phyloP scores from a whole-genome alignment of 2,888 invertebrate species.

The Acrocyrtus sp. region DNA sequence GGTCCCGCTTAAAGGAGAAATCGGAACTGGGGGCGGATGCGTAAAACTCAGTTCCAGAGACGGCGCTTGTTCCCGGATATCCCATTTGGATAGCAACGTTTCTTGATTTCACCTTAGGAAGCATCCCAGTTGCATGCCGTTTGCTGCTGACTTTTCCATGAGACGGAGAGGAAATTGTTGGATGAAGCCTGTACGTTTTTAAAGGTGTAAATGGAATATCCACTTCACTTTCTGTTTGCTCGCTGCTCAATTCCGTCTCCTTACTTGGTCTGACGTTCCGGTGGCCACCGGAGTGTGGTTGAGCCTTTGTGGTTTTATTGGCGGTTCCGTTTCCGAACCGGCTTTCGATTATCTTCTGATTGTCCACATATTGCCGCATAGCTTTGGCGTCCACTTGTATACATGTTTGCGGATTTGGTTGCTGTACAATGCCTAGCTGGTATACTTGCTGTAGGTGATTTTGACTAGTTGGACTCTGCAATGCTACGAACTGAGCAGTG shows the following conservation, averaged over 20 bases:
- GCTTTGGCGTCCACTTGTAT: conserved; percentile 41
- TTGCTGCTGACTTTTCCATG: too few species aligned
- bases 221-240: conserved; percentile 38
- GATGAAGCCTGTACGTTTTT: conserved; percentile 35
- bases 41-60: conserved; percentile 1
- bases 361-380: conserved; percentile 42
- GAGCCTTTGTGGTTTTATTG: too few species aligned
- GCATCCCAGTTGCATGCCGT: conserved; percentile 9
- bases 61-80: conserved; percentile 35
- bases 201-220: conserved; percentile 53
- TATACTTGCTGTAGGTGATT: conserved; percentile 40
- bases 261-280: too few species aligned
- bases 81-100: conserved; percentile 57
- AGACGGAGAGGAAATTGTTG: conserved; percentile 7
- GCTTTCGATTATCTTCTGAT: conserved; percentile 33
- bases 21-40: conserved; percentile 3
- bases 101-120: conserved; percentile 37
- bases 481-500: conserved; percentile 14
- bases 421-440: conserved; percentile 39
- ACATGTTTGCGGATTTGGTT: conserved; percentile 35
- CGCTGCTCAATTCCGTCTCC: background rate
- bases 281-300: too few species aligned
- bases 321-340: too few species aligned
- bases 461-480: conserved; percentile 16
- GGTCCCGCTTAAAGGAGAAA: conserved; percentile 6